A percentile compares a stretch with the other conserved stretches of the same genome.
phyloP scores from a whole-genome alignment of 2,888 invertebrate genomes.

The Tineola bisselliella region DNA sequence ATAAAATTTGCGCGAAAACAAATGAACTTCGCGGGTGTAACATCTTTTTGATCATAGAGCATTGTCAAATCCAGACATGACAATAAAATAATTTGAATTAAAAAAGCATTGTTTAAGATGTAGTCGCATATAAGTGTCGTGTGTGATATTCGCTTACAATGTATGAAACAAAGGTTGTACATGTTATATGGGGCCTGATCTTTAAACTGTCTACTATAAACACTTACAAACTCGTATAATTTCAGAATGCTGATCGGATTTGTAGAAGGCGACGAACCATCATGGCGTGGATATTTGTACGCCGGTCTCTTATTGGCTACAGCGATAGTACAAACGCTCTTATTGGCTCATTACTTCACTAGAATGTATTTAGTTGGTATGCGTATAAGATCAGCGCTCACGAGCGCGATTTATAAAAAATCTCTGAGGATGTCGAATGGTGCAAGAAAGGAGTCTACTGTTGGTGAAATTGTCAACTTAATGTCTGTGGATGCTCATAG shows the following conservation, averaged over 20 bases:
- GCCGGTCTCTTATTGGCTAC: constrained; percentile 78
- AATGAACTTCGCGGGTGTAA: no score
- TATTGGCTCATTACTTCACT: constrained; percentile 91
- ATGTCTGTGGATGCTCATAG: constrained; percentile 93
- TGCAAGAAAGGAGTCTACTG: constrained; percentile 83
- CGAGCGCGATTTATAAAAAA: constrained; percentile 91
- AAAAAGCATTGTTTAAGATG: no score
- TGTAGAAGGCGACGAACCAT: constrained; percentile 68
- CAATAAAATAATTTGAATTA: no score
- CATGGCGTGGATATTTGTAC: constrained; percentile 91
- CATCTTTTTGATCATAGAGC: no score
- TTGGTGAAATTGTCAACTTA: constrained; percentile 91
- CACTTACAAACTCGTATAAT: constrained; percentile 17
- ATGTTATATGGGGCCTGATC: no score
- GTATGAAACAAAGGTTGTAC: no score
- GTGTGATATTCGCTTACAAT: no score
- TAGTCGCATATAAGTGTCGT: no score
- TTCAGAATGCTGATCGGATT: constrained; percentile 77
- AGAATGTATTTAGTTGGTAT: constrained; percentile 91
- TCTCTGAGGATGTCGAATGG: constrained; percentile 82
- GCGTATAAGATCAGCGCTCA: constrained; percentile 86
- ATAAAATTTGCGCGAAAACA: no score
- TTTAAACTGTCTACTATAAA: neutral
- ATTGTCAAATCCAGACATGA: no score
- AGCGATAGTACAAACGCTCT: constrained; percentile 82